Evolutionary conservation across 2,113 vertebrate genomes (phyloP), one percentile per base, ranked within the genome.

Genomic region (Notechis scutatus): DNA sequence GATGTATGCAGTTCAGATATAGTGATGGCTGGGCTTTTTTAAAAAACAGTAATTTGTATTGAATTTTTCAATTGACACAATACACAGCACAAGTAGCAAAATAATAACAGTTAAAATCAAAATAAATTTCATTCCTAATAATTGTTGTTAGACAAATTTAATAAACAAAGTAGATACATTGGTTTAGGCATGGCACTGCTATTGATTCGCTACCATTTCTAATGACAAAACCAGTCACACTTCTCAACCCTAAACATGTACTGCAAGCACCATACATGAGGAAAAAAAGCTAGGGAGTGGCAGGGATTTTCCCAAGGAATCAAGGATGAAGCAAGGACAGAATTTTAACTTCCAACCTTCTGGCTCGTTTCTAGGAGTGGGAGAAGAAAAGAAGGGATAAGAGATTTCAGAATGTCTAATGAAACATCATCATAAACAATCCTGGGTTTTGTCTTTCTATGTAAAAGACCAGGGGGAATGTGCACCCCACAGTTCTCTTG

Each of bases 391-490:
- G 87, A 81, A 20, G 85, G 85, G 88, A 91, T 4, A 86, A 18
- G 2, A 57, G 39, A 52, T 50, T 3, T 50, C 88, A 50, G n/a
- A 88, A 52, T 4, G 14, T 20, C 54, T 45, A 69, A n/a, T 29
- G 42, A 56, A 57, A 93, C 94, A 95, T 93, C 97, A 97, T 96
- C 96, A 97, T 96, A 95, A 95, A 94, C 97, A 97, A 97, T 97
- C 96, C 95, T 92, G 91, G 93, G 94, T 95, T 95, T 88, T 89
- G 52, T 47, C 52, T 57, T 85, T 55, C 57, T 24, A n/a, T 64
- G 45, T 24, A 56, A 56, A 57, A 85, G 47, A 93, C 91, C 42
- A 64, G 85, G 56, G 21, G 64, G 55, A 29, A 52, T 61, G 4
- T 74, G 7, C 23, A 90, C 59, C 54, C 20, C 69, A 26, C 88